These are phyloP conservation scores for Anolis sagrei DNA, from an alignment of 2,113 vertebrate genomes.

Conservation along the genomic window DNA sequence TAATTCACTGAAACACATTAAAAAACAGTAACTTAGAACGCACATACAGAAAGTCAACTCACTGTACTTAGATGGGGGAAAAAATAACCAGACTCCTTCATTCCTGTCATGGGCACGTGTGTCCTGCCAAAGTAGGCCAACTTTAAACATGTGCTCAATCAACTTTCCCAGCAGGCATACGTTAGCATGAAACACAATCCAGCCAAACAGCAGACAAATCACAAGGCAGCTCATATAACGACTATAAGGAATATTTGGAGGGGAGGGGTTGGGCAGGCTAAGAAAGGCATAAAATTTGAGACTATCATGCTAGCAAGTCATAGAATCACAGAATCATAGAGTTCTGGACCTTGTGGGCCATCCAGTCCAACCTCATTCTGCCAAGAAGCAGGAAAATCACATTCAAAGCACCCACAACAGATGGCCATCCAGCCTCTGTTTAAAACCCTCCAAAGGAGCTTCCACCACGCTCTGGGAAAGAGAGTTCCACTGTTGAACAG, in stretches of 20 bases:
- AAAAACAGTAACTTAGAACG: slow-evolving; percentile 16
- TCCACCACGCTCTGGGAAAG: too few species aligned
- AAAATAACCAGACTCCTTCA: background rate
- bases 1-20: slow-evolving; percentile 87
- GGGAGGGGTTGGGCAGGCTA: too few species aligned
- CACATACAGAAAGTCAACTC: background rate
- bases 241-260: background rate
- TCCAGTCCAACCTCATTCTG: too few species aligned
- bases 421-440: too few species aligned
- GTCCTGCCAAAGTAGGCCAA: background rate
- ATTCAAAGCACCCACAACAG: too few species aligned
- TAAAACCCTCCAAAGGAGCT: too few species aligned
- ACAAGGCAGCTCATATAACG: background rate
- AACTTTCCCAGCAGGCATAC: background rate
- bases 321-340: too few species aligned
- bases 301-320: background rate
- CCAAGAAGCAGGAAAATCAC: too few species aligned
- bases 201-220: background rate
- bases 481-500: too few species aligned
- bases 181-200: background rate
- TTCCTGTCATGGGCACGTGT: background rate
- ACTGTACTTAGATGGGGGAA: background rate
- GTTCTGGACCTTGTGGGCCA: too few species aligned
- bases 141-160: background rate
- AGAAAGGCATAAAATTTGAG: background rate